A percentile compares a stretch with the other conserved stretches of the same genome.
Evolutionary conservation across 2,113 vertebrate genomes (phyloP).

Genomic region (Atlantisia rogersi): DNA sequence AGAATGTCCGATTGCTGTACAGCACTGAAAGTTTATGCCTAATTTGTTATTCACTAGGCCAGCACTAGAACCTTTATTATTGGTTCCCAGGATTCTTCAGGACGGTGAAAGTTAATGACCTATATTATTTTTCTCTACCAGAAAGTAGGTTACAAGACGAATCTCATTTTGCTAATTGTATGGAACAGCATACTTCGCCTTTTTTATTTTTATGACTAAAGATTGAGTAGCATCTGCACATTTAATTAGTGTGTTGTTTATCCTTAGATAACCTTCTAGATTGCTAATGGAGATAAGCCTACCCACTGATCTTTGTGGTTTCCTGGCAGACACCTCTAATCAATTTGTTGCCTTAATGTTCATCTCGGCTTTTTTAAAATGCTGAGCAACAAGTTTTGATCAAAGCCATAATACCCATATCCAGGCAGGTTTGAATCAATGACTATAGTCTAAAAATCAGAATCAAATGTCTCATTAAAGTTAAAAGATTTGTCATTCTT

Average conservation of each 20-base stretch:
- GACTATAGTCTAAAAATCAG: background rate
- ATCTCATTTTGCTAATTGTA: background rate
- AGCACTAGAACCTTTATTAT: background rate
- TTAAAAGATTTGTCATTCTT: background rate
- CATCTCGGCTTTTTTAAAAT: conserved; percentile 10
- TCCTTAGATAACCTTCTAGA: conserved; percentile 61
- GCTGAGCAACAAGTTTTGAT: conserved; percentile 12
- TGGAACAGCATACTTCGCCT: background rate
- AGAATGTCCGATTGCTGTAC: background rate
- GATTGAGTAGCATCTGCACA: conserved; percentile 1
- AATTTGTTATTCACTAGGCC: background rate
- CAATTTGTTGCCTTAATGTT: conserved; percentile 29
- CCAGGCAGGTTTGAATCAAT: background rate
- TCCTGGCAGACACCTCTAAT: conserved; percentile 6
- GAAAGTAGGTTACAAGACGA: background rate
- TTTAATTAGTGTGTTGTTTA: conserved; percentile 43
- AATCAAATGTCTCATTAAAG: background rate
- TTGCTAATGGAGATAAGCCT: conserved; percentile 38
- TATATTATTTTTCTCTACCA: background rate
- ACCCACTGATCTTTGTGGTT: conserved; percentile 29
- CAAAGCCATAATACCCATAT: background rate
- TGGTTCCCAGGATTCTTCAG: background rate
- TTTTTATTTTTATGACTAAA: background rate
- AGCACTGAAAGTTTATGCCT: background rate
- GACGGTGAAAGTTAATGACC: background rate